These are phyloP conservation scores for Drosophila melanica DNA, from an alignment of 1,140 invertebrate genomes.

Conservation along the genomic window DNA sequence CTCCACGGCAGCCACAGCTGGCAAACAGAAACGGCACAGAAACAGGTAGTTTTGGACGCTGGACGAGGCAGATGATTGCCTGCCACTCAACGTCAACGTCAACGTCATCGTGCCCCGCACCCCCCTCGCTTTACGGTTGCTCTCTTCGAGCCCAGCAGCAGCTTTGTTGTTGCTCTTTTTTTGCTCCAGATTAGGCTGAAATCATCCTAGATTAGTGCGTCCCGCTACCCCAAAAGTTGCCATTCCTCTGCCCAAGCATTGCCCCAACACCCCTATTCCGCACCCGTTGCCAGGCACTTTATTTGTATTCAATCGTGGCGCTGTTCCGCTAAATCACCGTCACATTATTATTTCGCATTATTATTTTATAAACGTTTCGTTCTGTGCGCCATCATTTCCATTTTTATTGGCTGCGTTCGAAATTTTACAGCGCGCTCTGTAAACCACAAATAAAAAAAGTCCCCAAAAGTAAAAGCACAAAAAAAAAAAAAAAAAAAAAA, in stretches of 20 bases:
- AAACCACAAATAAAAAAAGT: slow-evolving; percentile 35
- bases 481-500: neutral
- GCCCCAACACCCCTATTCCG: slow-evolving; percentile 8
- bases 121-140: neutral
- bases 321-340: slow-evolving; percentile 83
- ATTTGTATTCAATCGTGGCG: slow-evolving; percentile 83
- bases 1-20: slow-evolving; percentile 35
- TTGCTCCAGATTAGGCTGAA: slow-evolving; percentile 79
- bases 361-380: slow-evolving; percentile 82
- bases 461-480: slow-evolving; percentile 4
- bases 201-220: slow-evolving; percentile 79
- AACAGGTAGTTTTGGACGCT: slow-evolving; percentile 75
- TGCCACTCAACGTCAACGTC: slow-evolving; percentile 52
- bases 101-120: neutral
- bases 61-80: slow-evolving; percentile 60
- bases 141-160: slow-evolving; percentile 15
- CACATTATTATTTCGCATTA: slow-evolving; percentile 83
- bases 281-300: slow-evolving; percentile 50
- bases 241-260: neutral
- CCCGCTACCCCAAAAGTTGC: slow-evolving; percentile 20
- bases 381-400: slow-evolving; percentile 75
- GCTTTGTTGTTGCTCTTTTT: slow-evolving; percentile 38
- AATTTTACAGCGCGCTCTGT: slow-evolving; percentile 57
- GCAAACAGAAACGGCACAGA: slow-evolving; percentile 53
- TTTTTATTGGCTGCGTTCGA: slow-evolving; percentile 81